Evolutionary conservation across 2,888 invertebrate species (phyloP).

Genomic region (Phymatocera aterrima): DNA sequence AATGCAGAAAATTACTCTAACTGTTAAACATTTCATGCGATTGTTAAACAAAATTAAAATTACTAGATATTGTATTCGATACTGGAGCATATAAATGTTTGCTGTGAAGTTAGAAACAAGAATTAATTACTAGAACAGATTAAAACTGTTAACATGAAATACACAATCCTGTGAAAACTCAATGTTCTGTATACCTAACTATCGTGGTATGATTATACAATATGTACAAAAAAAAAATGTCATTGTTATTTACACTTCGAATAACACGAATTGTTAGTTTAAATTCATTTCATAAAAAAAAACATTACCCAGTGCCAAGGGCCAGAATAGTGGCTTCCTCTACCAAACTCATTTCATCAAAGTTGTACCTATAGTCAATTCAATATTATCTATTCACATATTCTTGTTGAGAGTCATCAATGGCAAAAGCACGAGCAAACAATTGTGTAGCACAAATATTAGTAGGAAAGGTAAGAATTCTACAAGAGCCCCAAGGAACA

Average conservation of each 20-base stretch:
- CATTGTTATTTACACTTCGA: conserved; percentile 22
- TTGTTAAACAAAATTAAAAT: not conserved
- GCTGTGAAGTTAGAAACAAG: not conserved
- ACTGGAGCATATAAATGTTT: not conserved
- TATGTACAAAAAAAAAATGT: conserved; percentile 15
- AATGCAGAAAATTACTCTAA: not conserved
- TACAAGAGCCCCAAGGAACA: not conserved
- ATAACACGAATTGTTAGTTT: conserved; percentile 10
- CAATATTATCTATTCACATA: conserved; percentile 24
- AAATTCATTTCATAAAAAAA: conserved; percentile 46
- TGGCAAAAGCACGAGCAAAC: not conserved
- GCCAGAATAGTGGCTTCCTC: conserved; percentile 72
- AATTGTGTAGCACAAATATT: conserved; percentile 15
- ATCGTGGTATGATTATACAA: conserved; percentile 6
- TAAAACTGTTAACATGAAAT: not conserved
- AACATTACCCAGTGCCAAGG: conserved; percentile 71
- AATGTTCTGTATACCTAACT: conserved; percentile 32
- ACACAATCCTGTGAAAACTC: not conserved
- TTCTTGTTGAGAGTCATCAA: conserved; percentile 5
- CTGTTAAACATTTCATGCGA: conserved; percentile 11
- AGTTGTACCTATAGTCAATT: conserved; percentile 63
- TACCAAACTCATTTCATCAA: conserved; percentile 71
- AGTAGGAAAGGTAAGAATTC: conserved; percentile 7
- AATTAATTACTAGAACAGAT: conserved; percentile 5
- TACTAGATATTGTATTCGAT: not conserved